Evolutionary conservation across 2,113 vertebrate species (phyloP).

Genomic region (Condylura cristata): DNA sequence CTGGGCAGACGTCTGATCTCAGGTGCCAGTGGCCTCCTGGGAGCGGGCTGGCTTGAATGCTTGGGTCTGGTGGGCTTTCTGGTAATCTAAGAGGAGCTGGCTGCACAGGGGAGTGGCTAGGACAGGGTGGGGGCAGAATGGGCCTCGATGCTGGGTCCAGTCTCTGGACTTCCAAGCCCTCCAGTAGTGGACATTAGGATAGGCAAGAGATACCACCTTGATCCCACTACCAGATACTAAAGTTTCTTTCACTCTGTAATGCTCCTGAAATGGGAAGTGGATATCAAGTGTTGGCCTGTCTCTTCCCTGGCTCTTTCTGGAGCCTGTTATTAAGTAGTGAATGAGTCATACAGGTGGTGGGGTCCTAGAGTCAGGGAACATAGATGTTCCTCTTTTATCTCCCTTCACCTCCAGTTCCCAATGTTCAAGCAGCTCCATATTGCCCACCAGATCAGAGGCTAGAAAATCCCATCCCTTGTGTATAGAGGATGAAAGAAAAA

Average conservation of each 20-base stretch:
- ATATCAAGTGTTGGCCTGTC: accelerated
- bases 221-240: background rate
- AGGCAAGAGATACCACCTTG: background rate
- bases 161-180: background rate
- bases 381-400: accelerated
- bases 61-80: background rate
- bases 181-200: no score
- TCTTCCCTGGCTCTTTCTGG: background rate
- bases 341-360: accelerated
- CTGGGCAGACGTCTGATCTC: background rate
- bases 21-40: background rate
- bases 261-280: background rate
- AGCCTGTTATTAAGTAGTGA: background rate
- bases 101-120: background rate
- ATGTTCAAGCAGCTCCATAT: background rate
- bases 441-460: background rate
- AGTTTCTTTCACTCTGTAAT: background rate
- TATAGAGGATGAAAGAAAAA: background rate
- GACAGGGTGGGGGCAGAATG: background rate
- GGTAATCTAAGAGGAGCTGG: background rate
- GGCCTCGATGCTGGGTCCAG: background rate
- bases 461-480: background rate
- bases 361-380: background rate
- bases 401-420: background rate
- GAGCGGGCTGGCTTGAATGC: background rate